Base-by-base conservation (phyloP, 2,888 invertebrate species). In the Plutella xylostella region DNA sequence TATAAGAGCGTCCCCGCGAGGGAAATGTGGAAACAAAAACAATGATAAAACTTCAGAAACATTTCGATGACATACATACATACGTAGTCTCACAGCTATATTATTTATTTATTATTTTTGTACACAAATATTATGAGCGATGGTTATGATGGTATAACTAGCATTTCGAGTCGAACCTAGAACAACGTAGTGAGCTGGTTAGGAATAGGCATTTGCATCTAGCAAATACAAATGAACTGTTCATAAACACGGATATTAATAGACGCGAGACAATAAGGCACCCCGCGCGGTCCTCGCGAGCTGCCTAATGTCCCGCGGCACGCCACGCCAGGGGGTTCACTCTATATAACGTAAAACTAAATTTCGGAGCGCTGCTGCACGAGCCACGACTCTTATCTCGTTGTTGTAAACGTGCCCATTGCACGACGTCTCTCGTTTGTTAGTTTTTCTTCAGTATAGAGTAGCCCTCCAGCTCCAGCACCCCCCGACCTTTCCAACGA, bases 201-300 rank as follows among this genome's bases (percentile, higher is more conserved):
- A n/a, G n/a, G n/a, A n/a, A n/a, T n/a, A n/a, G n/a, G n/a, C n/a
- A n/a, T n/a, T n/a, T n/a, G n/a, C n/a, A n/a, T n/a, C n/a, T n/a
- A n/a, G 42, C 61, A 60, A 60, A 64, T 61, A 65, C 61, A 72
- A 70, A 77, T 73, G 74, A 76, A 75, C 76, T 75, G 65, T 58
- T 65, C 61, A 72, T 72, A 77, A 71, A 72, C 70, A 69, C 65
- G 59, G 66, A 63, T 70, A 73, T 74, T 73, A 79, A 77, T 78
- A 78, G 77, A 74, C 65, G 67, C 72, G 70, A 79, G 79, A 80
- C 78, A 80, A 77, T 75, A 77, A 72, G 73, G 70, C 68, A 73
- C 70, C 78, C 72, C 63, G 19, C 31, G 25, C 25, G 5, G n/a
- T 25, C 39, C 31, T 35, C 63, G 63, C 63, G 65, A 68, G 65